Percentiles rank a stretch among this genome's conserved stretches.
Conservation (phyloP, 2,113 vertebrate species). For the Laticauda colubrina region DNA sequence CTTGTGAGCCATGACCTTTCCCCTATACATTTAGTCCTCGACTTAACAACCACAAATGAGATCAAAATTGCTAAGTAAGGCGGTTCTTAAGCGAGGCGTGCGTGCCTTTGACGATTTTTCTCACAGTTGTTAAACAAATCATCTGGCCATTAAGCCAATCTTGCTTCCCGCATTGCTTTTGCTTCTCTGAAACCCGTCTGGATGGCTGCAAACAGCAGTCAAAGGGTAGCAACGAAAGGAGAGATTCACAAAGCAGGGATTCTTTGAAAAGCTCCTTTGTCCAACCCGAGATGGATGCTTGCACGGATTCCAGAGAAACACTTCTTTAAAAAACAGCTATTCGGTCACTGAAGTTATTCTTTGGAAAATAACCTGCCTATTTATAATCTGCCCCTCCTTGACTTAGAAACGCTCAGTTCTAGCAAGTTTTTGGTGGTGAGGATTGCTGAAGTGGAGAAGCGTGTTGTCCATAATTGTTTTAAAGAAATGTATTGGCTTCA, state of each 20-base stretch:
- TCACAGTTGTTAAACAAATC: too few species aligned
- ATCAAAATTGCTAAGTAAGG: too few species aligned
- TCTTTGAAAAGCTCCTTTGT: not conserved
- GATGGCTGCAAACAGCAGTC: not conserved
- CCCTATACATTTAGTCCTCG: too few species aligned
- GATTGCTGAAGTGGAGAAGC: not conserved
- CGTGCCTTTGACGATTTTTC: too few species aligned
- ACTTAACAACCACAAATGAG: too few species aligned
- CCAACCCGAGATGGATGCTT: not conserved
- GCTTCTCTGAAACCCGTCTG: too few species aligned
- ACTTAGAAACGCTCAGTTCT: constrained; percentile 13
- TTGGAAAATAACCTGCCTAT: constrained; percentile 1
- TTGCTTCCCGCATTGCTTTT: too few species aligned
- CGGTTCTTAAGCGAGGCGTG: too few species aligned
- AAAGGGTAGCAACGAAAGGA: constrained; percentile 1
- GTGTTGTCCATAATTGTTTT: not conserved
- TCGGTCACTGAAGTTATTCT: not conserved
- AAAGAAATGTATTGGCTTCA: not conserved
- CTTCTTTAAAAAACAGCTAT: not conserved
- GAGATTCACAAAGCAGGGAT: not conserved
- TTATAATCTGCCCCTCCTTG: not conserved
- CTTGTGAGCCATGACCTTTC: not conserved
- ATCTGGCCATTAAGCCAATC: too few species aligned
- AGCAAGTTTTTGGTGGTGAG: not conserved
- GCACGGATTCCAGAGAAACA: not conserved